These are phyloP conservation scores for Liparis tanakae DNA, from an alignment of 2,797 vertebrate genomes.

Conservation along the genomic window DNA sequence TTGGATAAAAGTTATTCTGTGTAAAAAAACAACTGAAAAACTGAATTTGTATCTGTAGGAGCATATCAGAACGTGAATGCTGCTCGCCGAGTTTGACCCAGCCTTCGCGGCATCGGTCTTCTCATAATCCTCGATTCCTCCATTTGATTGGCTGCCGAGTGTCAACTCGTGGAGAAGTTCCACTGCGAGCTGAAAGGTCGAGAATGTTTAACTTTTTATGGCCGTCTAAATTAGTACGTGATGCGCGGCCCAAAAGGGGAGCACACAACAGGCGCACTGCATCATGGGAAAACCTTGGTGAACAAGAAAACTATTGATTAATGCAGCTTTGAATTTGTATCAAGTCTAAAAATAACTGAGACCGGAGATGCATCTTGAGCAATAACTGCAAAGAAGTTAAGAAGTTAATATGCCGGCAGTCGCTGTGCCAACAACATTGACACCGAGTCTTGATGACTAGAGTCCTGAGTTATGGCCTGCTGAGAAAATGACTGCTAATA, in stretches of 20 bases:
- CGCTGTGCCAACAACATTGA: constrained; percentile 41
- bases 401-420: constrained; percentile 21
- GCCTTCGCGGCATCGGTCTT: no score
- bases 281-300: not conserved
- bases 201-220: not conserved
- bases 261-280: no score
- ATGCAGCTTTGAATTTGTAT: not conserved
- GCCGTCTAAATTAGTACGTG: not conserved
- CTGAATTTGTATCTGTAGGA: no score
- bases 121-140: no score
- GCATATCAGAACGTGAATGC: no score
- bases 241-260: no score
- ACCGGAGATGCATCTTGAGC: not conserved
- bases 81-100: no score
- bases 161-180: not conserved
- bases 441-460: constrained; percentile 7
- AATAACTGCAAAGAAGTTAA: not conserved
- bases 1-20: no score
- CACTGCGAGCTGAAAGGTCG: no score
- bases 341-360: constrained; percentile 8
- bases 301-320: not conserved
- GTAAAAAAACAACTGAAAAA: no score
- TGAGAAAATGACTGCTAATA: constrained; percentile 44
- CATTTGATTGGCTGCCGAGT: not conserved
- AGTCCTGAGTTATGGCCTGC: constrained; percentile 34